Evolutionary conservation across 2,888 invertebrate species (phyloP), one percentile per base, ranked within the genome.

Genomic region (Endomychus coccineus): DNA sequence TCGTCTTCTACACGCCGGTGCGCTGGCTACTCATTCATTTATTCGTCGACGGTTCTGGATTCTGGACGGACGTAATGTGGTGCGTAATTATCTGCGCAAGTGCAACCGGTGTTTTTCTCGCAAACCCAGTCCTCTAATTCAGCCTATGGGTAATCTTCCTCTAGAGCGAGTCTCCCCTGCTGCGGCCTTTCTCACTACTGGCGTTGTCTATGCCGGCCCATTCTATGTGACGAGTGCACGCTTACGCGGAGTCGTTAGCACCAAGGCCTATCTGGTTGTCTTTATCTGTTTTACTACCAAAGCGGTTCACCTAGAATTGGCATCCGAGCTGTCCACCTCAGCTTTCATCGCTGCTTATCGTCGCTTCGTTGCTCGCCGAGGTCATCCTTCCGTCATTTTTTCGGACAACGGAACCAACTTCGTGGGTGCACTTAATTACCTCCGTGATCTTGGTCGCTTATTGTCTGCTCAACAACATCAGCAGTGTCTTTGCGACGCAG

Each of bases 261-360:
- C 29, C 2, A 29, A 29, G 29, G 16, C 30, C 19, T 21, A 30
- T 21, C 11, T 21, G 10, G 19, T 29, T 29, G 11, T 29, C 17
- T 17, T 17, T 13, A 29, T 17, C 29, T 29, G 29, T n/a, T 29
- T 11, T 13, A 29, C 29, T 11, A 29, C 12, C 17, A 11, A 29
- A 29, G 29, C 29, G 29, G 29, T 29, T 17, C 29, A 29, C 17
- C 12, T 29, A 17, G 29, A 10, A 17, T 29, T 17, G 29, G 29
- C 29, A 13, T 29, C 17, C 21, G 17, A 29, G 17, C 19, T 29
- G 17, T 30, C 30, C 19, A 21, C 30, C 30, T 3, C 30, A 30
- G 21, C 21, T 19, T 30, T 30, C 21, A 30, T 19, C 15, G 30
- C 30, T 13, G 30, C 13, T 30, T 24, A 24, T 24, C 10, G 4